Percentiles rank a stretch among this genome's conserved stretches.
Evolutionary conservation across 1,140 invertebrate genomes (phyloP).

Genomic region (Ceratitis capitata): DNA sequence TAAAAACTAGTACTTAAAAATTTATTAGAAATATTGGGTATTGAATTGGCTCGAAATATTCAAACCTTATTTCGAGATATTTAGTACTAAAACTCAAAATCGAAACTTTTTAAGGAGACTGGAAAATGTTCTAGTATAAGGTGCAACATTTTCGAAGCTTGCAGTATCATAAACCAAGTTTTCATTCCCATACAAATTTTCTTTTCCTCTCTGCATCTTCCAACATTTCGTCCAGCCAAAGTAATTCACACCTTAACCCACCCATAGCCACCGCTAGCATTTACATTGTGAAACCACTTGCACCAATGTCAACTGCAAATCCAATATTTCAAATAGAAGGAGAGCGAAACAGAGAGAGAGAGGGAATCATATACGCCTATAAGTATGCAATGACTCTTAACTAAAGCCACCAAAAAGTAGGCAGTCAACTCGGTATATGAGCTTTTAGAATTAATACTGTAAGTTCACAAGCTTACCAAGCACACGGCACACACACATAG

Average conservation of each 20-base stretch:
- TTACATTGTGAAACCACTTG: neutral
- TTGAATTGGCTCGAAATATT: too few relatives aligned
- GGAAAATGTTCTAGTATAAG: too few relatives aligned
- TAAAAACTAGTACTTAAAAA: too few relatives aligned
- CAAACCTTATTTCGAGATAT: too few relatives aligned
- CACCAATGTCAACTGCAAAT: neutral
- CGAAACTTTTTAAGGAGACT: too few relatives aligned
- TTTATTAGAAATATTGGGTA: too few relatives aligned
- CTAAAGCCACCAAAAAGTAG: neutral
- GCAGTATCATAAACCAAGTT: too few relatives aligned
- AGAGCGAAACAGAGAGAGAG: too few relatives aligned
- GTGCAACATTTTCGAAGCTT: too few relatives aligned
- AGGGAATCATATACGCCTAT: too few relatives aligned
- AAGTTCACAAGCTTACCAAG: neutral
- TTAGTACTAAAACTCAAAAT: too few relatives aligned
- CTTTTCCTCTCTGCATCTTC: neutral
- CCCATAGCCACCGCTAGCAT: neutral
- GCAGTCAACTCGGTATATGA: neutral
- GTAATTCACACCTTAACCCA: neutral
- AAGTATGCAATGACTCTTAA: neutral
- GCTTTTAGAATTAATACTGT: neutral
- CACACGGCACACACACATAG: neutral
- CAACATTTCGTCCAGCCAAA: neutral
- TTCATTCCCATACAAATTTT: too few relatives aligned
- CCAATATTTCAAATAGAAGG: neutral